Evolutionary conservation across 2,888 invertebrate genomes (phyloP), one percentile per base, ranked within the genome.

Genomic region (Caenorhabditis zanzibari): DNA sequence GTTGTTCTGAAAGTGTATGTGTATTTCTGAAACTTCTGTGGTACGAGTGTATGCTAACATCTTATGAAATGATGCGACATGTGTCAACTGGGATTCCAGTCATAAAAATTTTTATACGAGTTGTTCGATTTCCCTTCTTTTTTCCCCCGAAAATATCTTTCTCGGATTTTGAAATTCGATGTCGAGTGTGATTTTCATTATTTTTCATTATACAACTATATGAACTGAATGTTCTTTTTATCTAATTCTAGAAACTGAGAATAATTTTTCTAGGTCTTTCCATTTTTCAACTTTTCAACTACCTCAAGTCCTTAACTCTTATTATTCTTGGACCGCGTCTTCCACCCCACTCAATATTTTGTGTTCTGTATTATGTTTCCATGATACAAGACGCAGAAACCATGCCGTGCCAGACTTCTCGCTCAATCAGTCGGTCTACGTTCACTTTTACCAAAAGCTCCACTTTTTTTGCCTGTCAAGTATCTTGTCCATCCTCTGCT

Each of bases 81-180:
- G 75, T 75, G 75, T 75, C 54, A 64, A 28, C 22, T 22, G 63
- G 61, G 74, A 56, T 66, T 66, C 61, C 61, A 73, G 75, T 75
- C 66, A 66, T 75, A 41, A 75, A 74, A 56, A 41, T 32, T 64
- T 56, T 63, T 73, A 73, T 72, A 72, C 72, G 73, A 73, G 73
- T 63, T 64, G 75, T 68, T 75, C 75, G 61, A 73, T 73, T 63
- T 52, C 73, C 35, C 44, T 59, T 63, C 38, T 63, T 61, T 35
- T 49, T 72, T 19, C 5, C 49, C 72, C n/a, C n/a, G n/a, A n/a
- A 41, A 19, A 44, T 19, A 49, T 19, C 35, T 24, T 44, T 52
- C 52, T 26, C 32, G 32, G 19, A 49, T 22, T 59, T 58, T 28
- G 5, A 41, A 58, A 58, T 32, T 72, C 28, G 24, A 32, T 32